A percentile compares a stretch with the other conserved stretches of the same genome.
Conservation (phyloP, 1,140 invertebrate genomes). For the Brachionus manjavacas region DNA sequence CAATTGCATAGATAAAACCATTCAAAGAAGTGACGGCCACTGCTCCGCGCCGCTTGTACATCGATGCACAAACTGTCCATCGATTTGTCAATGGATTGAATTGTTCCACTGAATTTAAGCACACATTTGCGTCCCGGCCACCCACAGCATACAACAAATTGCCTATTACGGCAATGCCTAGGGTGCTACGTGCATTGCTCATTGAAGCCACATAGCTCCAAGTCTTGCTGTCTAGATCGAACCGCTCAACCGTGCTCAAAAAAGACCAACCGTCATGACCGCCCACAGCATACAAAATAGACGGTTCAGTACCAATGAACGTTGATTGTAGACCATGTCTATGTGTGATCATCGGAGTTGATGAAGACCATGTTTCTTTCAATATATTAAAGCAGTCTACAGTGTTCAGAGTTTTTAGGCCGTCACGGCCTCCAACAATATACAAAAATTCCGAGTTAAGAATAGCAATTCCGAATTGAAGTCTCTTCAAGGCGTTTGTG, state of each 20-base stretch:
- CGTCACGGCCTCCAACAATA: conserved; percentile 80
- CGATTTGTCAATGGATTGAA: conserved; percentile 81
- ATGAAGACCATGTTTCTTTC: conserved; percentile 68
- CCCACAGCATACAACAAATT: conserved; percentile 82
- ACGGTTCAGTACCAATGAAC: conserved; percentile 60
- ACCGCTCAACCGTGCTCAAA: conserved; percentile 68
- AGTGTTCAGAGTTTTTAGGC: conserved; percentile 78
- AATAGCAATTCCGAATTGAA: conserved; percentile 66
- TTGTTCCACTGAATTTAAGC: conserved; percentile 71
- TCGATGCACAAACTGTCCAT: conserved; percentile 74
- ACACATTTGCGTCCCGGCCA: conserved; percentile 82
- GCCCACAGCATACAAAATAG: conserved; percentile 82
- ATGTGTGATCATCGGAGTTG: conserved; percentile 84
- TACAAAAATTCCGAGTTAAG: conserved; percentile 81
- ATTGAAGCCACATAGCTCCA: conserved; percentile 84
- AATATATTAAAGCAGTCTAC: conserved; percentile 5
- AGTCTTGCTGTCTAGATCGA: conserved; percentile 75
- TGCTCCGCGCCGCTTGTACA: conserved; percentile 65
- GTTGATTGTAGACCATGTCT: conserved; percentile 80
- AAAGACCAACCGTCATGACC: conserved; percentile 73
- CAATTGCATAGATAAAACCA: conserved; percentile 49
- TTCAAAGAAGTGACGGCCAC: not conserved
- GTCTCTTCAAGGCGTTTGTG: conserved; percentile 11
- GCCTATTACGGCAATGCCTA: conserved; percentile 56
- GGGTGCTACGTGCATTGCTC: conserved; percentile 67